These are phyloP conservation scores for Orius insidiosus DNA, from an alignment of 1,140 invertebrate genomes.

Conservation along the genomic window DNA sequence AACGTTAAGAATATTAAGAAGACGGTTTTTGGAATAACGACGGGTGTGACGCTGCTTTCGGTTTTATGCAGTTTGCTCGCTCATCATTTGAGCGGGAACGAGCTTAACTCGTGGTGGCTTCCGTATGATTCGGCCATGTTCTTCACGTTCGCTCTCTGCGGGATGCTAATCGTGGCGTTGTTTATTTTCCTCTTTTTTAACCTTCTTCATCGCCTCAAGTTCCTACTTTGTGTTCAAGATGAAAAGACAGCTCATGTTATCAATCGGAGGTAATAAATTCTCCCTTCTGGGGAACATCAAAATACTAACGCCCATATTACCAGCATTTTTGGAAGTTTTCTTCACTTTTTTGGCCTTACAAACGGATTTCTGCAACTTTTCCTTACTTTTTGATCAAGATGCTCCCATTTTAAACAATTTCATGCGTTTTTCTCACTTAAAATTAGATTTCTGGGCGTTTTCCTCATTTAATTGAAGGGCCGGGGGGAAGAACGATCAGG, in stretches of 20 bases:
- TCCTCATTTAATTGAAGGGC: too few species aligned
- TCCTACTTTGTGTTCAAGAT: slow-evolving; percentile 9
- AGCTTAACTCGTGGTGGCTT: slow-evolving; percentile 39
- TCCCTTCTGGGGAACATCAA: too few species aligned
- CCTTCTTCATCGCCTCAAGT: slow-evolving; percentile 25
- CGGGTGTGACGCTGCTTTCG: slow-evolving; percentile 36
- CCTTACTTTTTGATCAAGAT: too few species aligned
- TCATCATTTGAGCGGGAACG: slow-evolving; percentile 31
- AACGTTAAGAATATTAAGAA: slow-evolving; percentile 32
- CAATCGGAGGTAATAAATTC: slow-evolving; percentile 13
- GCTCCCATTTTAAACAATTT: too few species aligned
- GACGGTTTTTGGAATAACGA: slow-evolving; percentile 36
- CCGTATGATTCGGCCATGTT: slow-evolving; percentile 33
- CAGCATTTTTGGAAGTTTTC: too few species aligned
- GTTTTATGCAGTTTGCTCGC: slow-evolving; percentile 36
- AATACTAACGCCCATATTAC: too few species aligned
- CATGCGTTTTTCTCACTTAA: too few species aligned
- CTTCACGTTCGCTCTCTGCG: slow-evolving; percentile 35
- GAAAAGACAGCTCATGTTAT: slow-evolving; percentile 12
- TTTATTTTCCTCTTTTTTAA: slow-evolving; percentile 34
- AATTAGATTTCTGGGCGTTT: too few species aligned
- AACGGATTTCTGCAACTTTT: too few species aligned
- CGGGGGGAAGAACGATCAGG: too few species aligned
- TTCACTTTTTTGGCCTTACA: too few species aligned
- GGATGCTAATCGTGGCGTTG: slow-evolving; percentile 31